Evolutionary conservation across 2,888 invertebrate species (phyloP).

Genomic region (Lithophane ornitopus): DNA sequence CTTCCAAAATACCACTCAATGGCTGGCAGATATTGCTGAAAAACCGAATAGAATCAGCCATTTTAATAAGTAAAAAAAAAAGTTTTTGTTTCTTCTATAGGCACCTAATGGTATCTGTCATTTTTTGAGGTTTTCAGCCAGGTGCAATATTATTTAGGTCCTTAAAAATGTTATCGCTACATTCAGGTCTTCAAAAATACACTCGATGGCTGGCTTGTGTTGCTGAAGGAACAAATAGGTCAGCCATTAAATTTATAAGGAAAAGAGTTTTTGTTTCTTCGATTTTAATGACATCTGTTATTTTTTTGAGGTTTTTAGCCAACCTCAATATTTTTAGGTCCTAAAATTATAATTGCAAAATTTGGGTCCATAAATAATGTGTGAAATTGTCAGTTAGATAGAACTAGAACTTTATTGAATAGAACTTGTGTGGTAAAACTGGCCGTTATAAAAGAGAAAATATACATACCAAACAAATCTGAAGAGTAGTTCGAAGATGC

Average conservation of each 20-base stretch:
- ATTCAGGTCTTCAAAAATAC: not conserved
- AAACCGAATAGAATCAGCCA: no score
- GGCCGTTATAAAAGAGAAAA: not conserved
- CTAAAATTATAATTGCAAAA: not conserved
- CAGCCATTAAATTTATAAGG: not conserved
- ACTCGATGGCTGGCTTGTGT: not conserved
- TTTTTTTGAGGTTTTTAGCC: not conserved
- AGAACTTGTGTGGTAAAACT: not conserved
- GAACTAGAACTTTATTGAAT: no score
- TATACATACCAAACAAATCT: conserved; percentile 92
- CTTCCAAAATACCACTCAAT: not conserved
- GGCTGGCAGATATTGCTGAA: not conserved
- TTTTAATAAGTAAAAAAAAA: not conserved
- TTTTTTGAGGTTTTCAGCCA: not conserved
- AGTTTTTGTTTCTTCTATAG: not conserved
- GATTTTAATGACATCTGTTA: not conserved
- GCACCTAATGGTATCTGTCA: not conserved
- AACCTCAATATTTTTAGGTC: not conserved
- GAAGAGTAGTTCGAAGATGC: conserved; percentile 94
- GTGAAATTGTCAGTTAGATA: not conserved
- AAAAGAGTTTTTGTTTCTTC: not conserved
- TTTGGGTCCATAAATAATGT: not conserved
- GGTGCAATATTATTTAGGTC: not conserved
- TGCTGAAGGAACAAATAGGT: not conserved
- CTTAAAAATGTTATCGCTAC: not conserved